Base-by-base conservation (phyloP, 1,140 invertebrate species). In the Grapholita molesta region DNA sequence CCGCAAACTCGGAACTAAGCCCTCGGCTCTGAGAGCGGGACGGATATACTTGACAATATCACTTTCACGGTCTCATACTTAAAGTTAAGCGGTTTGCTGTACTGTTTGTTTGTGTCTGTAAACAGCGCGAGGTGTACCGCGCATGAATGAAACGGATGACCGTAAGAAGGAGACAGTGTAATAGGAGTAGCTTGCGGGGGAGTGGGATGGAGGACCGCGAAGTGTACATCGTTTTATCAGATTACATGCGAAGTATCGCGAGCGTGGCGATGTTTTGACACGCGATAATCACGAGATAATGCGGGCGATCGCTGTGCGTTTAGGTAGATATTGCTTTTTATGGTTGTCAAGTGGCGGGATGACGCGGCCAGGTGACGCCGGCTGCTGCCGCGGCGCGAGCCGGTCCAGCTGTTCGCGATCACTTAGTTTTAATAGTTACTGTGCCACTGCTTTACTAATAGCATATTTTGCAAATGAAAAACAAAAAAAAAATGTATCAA, bases 81-180 rank as follows among this genome's bases (percentile, higher is more conserved):
- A 88, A 89, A 91, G 89, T 88, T 86, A 91, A 91, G 89, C 89
- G 89, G 86, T 91, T 91, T 91, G 88, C 85, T 90, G 87, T 89
- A 90, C 88, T 91, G 91, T 92, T 92, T 92, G 89, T 91, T 91
- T 92, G 90, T 91, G 89, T 92, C 88, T 89, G 91, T 91, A 92
- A 92, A 91, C 89, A 91, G 89, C 85, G 86, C 81, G 84, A 89
- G 86, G 85, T 91, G 84, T 88, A 92, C 85, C 85, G 86, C 88
- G 89, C 86, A 91, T 92, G 91, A 92, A 92, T 92, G 91, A 92
- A 92, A 91, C 84, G 85, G 89, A 91, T 85, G 84, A 89, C 86
- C 78, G 79, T 74, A 42, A 28, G 82, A 91, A 48, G 38, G 82
- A 76, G 89, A 91, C 55, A 67, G 81, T 38, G 65, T 42, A 68